Conservation (phyloP, 1,140 invertebrate species). For the Bombyx mandarina region DNA sequence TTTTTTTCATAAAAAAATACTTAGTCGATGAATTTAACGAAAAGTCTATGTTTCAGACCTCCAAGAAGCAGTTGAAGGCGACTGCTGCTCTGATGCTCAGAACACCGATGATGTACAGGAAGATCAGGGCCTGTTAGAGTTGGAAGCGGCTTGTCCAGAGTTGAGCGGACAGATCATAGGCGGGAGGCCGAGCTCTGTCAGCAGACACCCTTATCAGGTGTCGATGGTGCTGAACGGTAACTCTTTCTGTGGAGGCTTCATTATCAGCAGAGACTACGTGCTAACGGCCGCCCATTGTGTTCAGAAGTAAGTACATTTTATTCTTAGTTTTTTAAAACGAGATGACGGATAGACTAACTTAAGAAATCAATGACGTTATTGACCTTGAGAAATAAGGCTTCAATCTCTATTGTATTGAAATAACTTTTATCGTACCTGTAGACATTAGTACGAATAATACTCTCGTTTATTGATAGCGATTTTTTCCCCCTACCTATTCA, state of each 20-base stretch:
- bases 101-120: conserved; percentile 17
- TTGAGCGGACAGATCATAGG: conserved; percentile 62
- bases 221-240: conserved; percentile 59
- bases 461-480: too few relatives aligned
- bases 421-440: too few relatives aligned
- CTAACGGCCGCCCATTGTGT: conserved; percentile 65
- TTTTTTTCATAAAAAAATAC: background rate
- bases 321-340: background rate
- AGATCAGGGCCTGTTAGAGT: conserved; percentile 25
- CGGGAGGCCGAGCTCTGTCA: conserved; percentile 46
- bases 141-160: conserved; percentile 48
- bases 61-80: conserved; percentile 36
- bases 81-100: conserved; percentile 26
- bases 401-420: too few relatives aligned
- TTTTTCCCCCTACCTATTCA: too few relatives aligned
- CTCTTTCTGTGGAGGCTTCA: conserved; percentile 63
- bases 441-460: too few relatives aligned
- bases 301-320: conserved; percentile 42
- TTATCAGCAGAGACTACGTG: conserved; percentile 56
- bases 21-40: background rate
- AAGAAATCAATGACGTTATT: too few relatives aligned
- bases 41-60: conserved; percentile 29
- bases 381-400: too few relatives aligned
- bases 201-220: conserved; percentile 55
- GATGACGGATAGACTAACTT: too few relatives aligned